A percentile compares a stretch with the other conserved stretches of the same genome.
Conservation (phyloP, 2,888 invertebrate genomes). For the Eristalis arbustorum region DNA sequence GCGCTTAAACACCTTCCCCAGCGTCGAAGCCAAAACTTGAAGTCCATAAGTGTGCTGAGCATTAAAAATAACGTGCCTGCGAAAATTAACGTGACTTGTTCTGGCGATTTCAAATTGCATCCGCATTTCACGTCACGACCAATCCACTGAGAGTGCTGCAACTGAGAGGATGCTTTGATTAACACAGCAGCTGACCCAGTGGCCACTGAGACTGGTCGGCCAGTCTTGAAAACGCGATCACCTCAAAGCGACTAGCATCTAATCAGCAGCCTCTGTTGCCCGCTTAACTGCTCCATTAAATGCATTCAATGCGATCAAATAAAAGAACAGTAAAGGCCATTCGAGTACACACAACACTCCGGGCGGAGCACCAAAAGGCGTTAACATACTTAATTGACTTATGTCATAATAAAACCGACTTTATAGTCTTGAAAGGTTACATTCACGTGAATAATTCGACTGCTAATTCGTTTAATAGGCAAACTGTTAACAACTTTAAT, state of each 20-base stretch:
- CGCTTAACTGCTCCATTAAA: background rate
- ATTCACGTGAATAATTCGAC: slow-evolving; percentile 8
- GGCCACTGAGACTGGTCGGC: no score
- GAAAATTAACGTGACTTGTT: background rate
- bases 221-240: background rate
- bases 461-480: slow-evolving; percentile 30
- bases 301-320: slow-evolving; percentile 7
- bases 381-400: slow-evolving; percentile 34
- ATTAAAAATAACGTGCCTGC: background rate
- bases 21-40: background rate
- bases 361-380: slow-evolving; percentile 1
- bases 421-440: slow-evolving; percentile 20
- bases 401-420: slow-evolving; percentile 20
- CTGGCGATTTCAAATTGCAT: background rate
- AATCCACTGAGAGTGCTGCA: no score
- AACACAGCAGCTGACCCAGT: no score
- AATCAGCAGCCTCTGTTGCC: background rate
- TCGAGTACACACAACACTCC: background rate
- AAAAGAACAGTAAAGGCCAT: slow-evolving; percentile 11
- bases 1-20: background rate
- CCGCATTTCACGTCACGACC: background rate
- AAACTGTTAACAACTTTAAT: slow-evolving; percentile 12
- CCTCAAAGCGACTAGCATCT: background rate
- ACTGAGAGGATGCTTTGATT: background rate
- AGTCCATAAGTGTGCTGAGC: background rate